phyloP scores from a whole-genome alignment of 1,140 invertebrate genomes.

The Panagrolaimus sp. region DNA sequence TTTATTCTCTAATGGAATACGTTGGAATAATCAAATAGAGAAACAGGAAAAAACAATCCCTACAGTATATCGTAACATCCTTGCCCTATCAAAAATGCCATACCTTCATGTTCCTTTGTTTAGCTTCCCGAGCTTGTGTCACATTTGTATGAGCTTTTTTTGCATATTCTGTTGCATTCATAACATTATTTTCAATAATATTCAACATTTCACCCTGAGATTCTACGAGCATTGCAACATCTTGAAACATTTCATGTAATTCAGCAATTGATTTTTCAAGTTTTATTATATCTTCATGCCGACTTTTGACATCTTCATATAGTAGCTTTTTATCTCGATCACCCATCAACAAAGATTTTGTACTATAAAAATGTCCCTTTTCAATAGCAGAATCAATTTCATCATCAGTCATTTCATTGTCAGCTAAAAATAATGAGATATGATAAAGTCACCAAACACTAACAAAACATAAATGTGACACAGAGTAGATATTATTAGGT shows the following conservation, averaged over 20 bases:
- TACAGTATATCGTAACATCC: neutral
- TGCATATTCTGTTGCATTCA: conserved; percentile 40
- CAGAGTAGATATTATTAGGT: neutral
- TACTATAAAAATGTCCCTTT: conserved; percentile 44
- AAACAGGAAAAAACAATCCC: neutral
- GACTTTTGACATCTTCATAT: conserved; percentile 44
- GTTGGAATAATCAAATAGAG: neutral
- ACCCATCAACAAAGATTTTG: conserved; percentile 47
- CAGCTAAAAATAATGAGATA: conserved; percentile 33
- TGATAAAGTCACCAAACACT: no score
- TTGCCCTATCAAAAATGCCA: neutral
- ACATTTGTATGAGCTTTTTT: conserved; percentile 35
- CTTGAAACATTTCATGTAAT: conserved; percentile 67
- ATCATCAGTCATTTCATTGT: conserved; percentile 38
- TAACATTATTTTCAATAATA: conserved; percentile 43
- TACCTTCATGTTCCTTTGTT: conserved; percentile 43
- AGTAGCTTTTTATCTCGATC: conserved; percentile 46
- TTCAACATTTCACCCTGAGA: conserved; percentile 59
- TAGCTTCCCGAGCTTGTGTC: conserved; percentile 34
- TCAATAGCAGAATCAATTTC: conserved; percentile 46
- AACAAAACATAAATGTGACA: neutral
- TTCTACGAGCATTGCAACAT: conserved; percentile 69
- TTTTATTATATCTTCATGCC: conserved; percentile 44
- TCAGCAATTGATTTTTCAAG: conserved; percentile 63
- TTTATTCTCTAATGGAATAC: neutral